Evolutionary conservation across 2,797 vertebrate genomes (phyloP).

Genomic region (Steatocranus sp.): DNA sequence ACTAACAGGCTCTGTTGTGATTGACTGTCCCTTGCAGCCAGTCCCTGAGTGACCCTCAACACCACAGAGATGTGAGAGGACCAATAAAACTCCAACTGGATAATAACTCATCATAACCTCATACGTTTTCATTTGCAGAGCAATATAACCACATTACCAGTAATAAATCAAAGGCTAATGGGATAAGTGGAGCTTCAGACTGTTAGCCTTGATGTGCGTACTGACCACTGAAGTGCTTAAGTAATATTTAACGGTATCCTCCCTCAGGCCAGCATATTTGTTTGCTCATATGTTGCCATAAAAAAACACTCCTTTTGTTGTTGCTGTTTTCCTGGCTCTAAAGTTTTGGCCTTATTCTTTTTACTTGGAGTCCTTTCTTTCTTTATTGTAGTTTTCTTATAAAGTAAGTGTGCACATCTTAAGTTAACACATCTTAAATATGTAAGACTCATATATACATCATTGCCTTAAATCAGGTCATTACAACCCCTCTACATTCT

Average conservation of each 20-base stretch:
- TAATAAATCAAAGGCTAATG: constrained; percentile 60
- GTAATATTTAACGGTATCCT: constrained; percentile 30
- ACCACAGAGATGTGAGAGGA: constrained; percentile 5
- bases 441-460: background rate
- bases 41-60: constrained; percentile 46
- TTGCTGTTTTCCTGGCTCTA: background rate
- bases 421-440: background rate
- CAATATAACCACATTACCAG: constrained; percentile 35
- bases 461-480: background rate
- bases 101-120: constrained; percentile 58
- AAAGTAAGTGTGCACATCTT: background rate
- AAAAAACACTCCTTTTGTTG: background rate
- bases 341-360: background rate
- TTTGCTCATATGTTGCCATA: background rate
- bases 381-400: background rate
- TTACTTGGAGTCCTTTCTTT: background rate
- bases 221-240: constrained; percentile 35
- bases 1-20: constrained; percentile 32
- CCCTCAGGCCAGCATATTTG: constrained; percentile 23
- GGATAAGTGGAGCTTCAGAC: constrained; percentile 30
- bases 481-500: background rate
- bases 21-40: constrained; percentile 34
- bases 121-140: constrained; percentile 58
- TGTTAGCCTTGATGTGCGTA: constrained; percentile 27
- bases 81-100: constrained; percentile 42